phyloP scores from a whole-genome alignment of 2,113 vertebrate genomes.

The Fulmarus glacialis region DNA sequence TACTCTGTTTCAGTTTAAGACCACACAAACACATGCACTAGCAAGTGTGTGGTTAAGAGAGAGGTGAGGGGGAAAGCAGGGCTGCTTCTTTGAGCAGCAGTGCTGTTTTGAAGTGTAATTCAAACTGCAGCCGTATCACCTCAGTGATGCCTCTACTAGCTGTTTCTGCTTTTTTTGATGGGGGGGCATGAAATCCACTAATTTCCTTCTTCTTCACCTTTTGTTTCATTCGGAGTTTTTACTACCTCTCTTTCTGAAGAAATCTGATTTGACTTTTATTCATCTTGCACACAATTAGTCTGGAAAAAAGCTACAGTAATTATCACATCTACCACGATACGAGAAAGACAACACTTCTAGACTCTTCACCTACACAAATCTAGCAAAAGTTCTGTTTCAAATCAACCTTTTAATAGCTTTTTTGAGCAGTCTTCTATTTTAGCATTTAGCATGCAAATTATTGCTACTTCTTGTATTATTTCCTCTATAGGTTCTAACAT shows the following conservation, averaged over 20 bases:
- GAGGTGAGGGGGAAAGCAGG: neutral
- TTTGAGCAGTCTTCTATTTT: neutral
- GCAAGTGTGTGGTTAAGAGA: accelerated
- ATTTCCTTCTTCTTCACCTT: neutral
- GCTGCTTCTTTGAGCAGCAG: neutral
- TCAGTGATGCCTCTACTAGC: neutral
- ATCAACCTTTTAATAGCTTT: neutral
- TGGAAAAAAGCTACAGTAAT: neutral
- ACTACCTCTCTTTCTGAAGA: neutral
- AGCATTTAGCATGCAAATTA: neutral
- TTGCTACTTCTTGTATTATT: neutral
- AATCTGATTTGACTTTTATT: neutral
- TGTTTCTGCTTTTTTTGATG: neutral
- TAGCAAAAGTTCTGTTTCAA: neutral
- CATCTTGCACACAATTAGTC: neutral
- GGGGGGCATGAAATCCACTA: neutral
- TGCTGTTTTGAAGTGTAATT: neutral
- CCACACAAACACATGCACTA: neutral
- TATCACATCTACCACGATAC: neutral
- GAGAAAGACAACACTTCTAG: neutral
- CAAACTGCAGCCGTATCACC: neutral
- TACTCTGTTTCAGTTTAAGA: neutral
- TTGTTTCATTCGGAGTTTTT: neutral
- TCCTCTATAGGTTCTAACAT: neutral
- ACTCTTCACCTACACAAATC: neutral